Base-by-base conservation (phyloP, 1,140 invertebrate species). In the Plectus sambesii region DNA sequence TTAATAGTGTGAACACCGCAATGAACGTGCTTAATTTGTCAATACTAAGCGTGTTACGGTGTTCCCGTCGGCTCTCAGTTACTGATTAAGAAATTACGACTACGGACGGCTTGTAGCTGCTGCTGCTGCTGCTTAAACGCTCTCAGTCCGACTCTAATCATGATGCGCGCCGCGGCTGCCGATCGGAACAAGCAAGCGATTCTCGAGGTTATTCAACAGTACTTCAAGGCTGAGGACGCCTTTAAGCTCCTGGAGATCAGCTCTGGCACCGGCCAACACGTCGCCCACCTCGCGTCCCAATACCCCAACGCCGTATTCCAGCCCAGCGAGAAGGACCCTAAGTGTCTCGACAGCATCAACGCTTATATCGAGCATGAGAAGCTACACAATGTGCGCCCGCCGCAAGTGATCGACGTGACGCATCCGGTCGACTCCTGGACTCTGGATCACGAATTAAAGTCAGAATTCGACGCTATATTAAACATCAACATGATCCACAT, bases 401-500 rank as follows among this genome's bases (percentile, higher is more conserved):
- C 85, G 2, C 49, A 82, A 2, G 62, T 69, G 25, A 72, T 85
- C 46, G 82, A 87, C 69, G 75, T 83, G 23, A 71, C 76, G 1
- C 71, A 75, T 37, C 73, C 79, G 27, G 68, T 75, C 19, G 67
- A 68, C 19, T 56, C 63, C 0, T 81, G 78, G 78, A 54, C 53
- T 56, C 41, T 63, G 36, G 5, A 1, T 3, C 9, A 3, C 8
- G 25, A 36, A 23, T 35, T 24, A 20, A 26, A n/a, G 20, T 58
- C 49, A 5, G 3, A 37, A 46, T 61, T 80, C 49, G 83, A 88
- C 69, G 80, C 82, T 49, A 78, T 88, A 43, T 76, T 84, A 35
- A 84, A 81, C 70, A 77, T 81, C 12, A 89, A 89, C 62, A 83
- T 89, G 81, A 81, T 88, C 29, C 85, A 89, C 61, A 83, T 89